Evolutionary conservation across 2,113 vertebrate genomes (phyloP).

Genomic region (Panthera leo): DNA sequence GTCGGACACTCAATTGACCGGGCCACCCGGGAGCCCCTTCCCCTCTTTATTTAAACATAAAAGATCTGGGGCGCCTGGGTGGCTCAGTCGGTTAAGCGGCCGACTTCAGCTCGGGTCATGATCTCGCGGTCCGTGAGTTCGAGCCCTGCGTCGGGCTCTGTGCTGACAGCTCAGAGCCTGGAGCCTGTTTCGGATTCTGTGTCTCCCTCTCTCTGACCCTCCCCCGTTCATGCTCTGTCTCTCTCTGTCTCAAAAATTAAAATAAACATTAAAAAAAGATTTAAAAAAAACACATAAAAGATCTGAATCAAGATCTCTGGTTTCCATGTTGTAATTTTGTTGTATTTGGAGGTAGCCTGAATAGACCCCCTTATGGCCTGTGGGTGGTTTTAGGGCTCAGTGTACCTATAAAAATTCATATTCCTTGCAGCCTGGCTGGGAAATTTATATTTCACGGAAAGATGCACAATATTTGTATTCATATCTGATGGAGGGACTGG

Average conservation of each 20-base stretch:
- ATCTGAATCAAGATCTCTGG: neutral
- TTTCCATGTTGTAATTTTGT: neutral
- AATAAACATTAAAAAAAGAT: no score
- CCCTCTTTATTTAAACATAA: slow-evolving; percentile 20
- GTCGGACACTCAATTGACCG: rapidly evolving
- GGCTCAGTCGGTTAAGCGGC: no score
- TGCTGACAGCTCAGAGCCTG: no score
- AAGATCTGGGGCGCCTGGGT: neutral
- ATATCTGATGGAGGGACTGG: neutral
- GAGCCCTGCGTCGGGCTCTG: no score
- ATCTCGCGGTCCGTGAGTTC: no score
- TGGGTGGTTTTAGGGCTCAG: neutral
- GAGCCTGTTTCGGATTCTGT: no score
- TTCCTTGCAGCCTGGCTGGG: neutral
- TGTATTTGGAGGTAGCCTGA: slow-evolving; percentile 4
- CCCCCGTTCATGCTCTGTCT: no score
- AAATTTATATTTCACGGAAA: neutral
- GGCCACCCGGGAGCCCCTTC: no score
- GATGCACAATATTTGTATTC: neutral
- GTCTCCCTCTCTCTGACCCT: no score
- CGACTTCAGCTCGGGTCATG: no score
- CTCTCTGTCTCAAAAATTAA: no score
- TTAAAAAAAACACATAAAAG: neutral
- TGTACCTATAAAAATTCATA: neutral
- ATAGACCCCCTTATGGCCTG: neutral